Evolutionary conservation across 2,888 invertebrate genomes (phyloP), one percentile per base, ranked within the genome.

Genomic region (Drosophila cognata): DNA sequence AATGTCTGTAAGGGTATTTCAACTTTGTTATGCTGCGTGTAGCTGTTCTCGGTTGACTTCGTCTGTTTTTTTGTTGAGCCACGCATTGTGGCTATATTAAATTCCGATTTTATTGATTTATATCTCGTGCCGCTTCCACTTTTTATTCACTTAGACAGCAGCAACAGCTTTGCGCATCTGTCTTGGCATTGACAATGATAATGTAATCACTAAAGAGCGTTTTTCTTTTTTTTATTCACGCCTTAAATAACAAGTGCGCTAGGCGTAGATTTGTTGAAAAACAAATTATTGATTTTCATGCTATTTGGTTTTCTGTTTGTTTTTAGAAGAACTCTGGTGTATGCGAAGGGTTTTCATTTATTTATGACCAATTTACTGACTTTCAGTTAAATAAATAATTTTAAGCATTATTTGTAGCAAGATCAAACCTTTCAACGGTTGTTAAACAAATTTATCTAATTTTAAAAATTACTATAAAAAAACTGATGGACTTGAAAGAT

Each of bases 31-130:
- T 43, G 16, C 7, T 7, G 18, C 6, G 8, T 13, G 18, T 10
- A n/a, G 6, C 21, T 8, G 13, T 64, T 61, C 33, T 29, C 11
- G 36, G 52, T 35, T 67, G 33, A 36, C 29, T 36, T 53, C 36
- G 18, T 60, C 51, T 55, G 29, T 57, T 65, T 72, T 35, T 43
- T 66, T 59, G 43, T n/a, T 52, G 50, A 41, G 50, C 53, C 79
- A 71, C 70, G 68, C 67, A 53, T 74, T 85, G 83, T 67, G 80
- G 83, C 73, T 74, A 74, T 88, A 89, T 89, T 89, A 86, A 89
- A 86, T 86, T 86, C 85, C 88, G 68, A 74, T 80, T 72, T 81
- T 86, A 86, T 86, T 82, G 85, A 86, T 86, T 89, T 82, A 77
- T 77, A 69, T 76, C 63, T 52, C 41, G 28, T 25, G 51, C 62